Base-by-base conservation (phyloP, 2,888 invertebrate genomes). In the Archips xylosteana region DNA sequence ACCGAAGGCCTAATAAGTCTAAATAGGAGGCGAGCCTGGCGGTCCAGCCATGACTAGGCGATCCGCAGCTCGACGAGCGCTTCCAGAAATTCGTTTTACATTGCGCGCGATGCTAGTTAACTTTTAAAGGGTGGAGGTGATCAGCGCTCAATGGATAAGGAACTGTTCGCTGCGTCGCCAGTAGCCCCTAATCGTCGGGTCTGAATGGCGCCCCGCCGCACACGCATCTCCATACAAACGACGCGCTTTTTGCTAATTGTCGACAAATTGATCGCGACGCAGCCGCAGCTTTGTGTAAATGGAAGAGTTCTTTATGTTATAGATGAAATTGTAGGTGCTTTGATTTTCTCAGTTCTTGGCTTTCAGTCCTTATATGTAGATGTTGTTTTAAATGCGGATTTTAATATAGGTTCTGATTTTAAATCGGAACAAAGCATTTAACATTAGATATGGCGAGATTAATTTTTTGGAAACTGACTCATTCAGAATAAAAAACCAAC, bases 151-250 rank as follows among this genome's bases (percentile, higher is more conserved):
- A 23, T 54, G 54, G 13, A 54, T 15, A 54, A 2, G 13, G 8
- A 23, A 15, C 6, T 2, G 4, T 23, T n/a, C 23, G 2, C 8
- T 23, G 15, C 9, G 15, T 9, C 15, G 54, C 13, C 8, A 3
- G 23, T 23, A 15, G 54, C 23, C 23, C 9, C 3, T 54, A 54
- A 23, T 5, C n/a, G 36, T 42, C 10, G 13, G 39, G 54, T 12
- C 45, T 39, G 57, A 65, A 60, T 49, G 59, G 62, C 57, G 39
- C 57, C 39, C 13, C 51, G 23, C 4, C 12, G 57, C 57, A 32
- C 57, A 63, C 64, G 64, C 69, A 70, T 74, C 64, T 70, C 47
- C 74, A 74, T 74, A 74, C 74, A 74, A 74, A 74, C 69, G 68
- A 60, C 74, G 65, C 74, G 65, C 66, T 42, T 32, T 13, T 51